Evolutionary conservation across 23 tunicate genomes (phyloP).

Genomic region (Botrylloides violaceus): DNA sequence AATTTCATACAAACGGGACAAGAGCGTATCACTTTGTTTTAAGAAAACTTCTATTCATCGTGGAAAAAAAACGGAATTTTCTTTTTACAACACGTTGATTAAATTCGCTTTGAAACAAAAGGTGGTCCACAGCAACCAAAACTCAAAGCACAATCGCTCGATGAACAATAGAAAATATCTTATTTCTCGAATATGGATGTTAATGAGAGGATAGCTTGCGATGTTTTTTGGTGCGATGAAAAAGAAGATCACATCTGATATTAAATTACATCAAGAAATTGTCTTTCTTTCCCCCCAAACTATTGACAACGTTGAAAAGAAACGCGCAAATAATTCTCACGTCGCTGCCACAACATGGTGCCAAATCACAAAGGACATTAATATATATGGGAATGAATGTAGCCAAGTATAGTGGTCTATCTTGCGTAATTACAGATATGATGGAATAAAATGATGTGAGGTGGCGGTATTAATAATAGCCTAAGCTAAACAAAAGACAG

Average conservation of each 20-base stretch:
- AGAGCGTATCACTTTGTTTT: neutral
- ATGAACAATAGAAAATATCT: neutral
- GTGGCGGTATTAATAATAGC: too few relatives aligned
- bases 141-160: neutral
- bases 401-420: neutral
- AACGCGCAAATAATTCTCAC: neutral
- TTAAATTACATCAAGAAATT: neutral
- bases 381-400: neutral
- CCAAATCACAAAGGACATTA: neutral
- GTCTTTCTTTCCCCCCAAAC: neutral
- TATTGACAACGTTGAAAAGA: neutral
- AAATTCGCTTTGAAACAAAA: neutral
- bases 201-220: neutral
- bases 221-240: neutral
- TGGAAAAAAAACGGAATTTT: conserved; percentile 1
- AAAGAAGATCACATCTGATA: neutral
- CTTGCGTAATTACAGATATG: neutral
- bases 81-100: neutral
- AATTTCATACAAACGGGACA: neutral
- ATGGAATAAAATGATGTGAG: too few relatives aligned
- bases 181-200: neutral
- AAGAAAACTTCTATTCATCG: neutral
- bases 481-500: too few relatives aligned
- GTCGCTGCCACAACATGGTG: neutral
- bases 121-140: neutral